A percentile compares a stretch with the other conserved stretches of the same genome.
Evolutionary conservation across 2,797 vertebrate genomes (phyloP).

Genomic region (Enteromius viviparus): DNA sequence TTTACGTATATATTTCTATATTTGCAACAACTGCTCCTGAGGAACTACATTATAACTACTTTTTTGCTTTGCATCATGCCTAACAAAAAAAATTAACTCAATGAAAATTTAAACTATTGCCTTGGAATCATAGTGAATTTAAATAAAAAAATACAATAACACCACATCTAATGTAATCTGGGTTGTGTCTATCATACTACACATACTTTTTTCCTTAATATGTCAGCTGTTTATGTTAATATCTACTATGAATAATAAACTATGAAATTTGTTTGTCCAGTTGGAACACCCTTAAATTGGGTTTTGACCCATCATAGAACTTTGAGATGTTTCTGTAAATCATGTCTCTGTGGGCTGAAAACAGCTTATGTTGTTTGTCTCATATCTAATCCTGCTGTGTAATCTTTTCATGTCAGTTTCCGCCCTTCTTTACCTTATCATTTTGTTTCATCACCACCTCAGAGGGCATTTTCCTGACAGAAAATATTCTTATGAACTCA

Average conservation of each 20-base stretch:
- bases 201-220: not conserved
- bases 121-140: no score
- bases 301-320: not conserved
- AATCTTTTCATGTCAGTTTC: slow-evolving; percentile 24
- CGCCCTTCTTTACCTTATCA: slow-evolving; percentile 13
- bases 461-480: slow-evolving; percentile 16
- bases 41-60: no score
- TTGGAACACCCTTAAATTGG: not conserved
- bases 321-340: not conserved
- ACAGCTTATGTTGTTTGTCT: not conserved
- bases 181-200: not conserved
- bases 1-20: no score
- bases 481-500: slow-evolving; percentile 9
- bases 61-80: no score
- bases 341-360: not conserved
- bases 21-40: no score
- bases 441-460: slow-evolving; percentile 27
- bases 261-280: not conserved
- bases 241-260: no score
- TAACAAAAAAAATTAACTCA: no score
- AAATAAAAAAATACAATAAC: not conserved
- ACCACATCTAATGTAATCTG: not conserved
- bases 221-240: not conserved
- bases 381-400: slow-evolving; percentile 18
- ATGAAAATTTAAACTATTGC: not conserved